A percentile compares a stretch with the other conserved stretches of the same genome.
These are phyloP conservation scores for Pollachius pollachius DNA, from an alignment of 2,113 vertebrate species.

Conservation along the genomic window DNA sequence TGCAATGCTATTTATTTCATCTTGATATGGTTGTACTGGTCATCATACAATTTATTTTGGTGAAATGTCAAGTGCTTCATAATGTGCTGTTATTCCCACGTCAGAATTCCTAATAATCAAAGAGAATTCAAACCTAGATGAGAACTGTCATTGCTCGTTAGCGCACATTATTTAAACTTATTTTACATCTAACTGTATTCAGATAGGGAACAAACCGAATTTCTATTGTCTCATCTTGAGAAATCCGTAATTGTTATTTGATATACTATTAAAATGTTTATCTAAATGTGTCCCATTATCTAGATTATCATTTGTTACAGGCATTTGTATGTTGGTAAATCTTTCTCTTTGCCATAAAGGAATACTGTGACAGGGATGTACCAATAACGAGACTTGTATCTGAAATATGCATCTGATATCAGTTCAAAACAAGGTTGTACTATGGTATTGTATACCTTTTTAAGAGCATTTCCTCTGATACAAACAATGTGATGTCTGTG, in stretches of 20 bases:
- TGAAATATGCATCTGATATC: too few relatives aligned
- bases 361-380: constrained; percentile 16
- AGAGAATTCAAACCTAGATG: neutral
- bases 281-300: constrained; percentile 38
- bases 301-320: constrained; percentile 41
- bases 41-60: constrained; percentile 18
- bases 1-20: constrained; percentile 55
- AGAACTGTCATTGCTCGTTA: neutral
- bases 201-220: constrained; percentile 1
- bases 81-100: constrained; percentile 17
- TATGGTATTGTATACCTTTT: too few relatives aligned
- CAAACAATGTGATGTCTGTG: too few relatives aligned
- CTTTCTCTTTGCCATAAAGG: constrained; percentile 51
- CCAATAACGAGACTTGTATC: too few relatives aligned
- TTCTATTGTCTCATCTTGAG: constrained; percentile 32
- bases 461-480: too few relatives aligned
- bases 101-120: neutral
- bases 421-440: too few relatives aligned
- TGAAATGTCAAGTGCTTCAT: constrained; percentile 35
- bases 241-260: constrained; percentile 37
- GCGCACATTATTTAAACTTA: too few relatives aligned
- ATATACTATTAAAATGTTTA: constrained; percentile 36
- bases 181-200: too few relatives aligned
- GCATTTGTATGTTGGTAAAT: constrained; percentile 41
- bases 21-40: constrained; percentile 40